Evolutionary conservation across 1,140 invertebrate species (phyloP).

Genomic region (Catajapyx aquilonaris): DNA sequence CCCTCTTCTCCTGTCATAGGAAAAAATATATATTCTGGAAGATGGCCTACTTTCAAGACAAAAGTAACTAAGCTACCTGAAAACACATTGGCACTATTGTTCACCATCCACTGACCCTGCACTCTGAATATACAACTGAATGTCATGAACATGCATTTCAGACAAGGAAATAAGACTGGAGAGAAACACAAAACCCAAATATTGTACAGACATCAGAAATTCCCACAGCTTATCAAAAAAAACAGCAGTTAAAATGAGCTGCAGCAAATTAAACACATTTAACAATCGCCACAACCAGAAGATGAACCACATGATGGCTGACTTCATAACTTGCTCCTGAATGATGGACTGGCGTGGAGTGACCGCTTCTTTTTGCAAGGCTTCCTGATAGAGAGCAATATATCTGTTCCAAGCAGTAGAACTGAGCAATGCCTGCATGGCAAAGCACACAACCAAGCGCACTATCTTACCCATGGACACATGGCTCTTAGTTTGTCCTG

Average conservation of each 20-base stretch:
- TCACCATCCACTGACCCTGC: too few relatives aligned
- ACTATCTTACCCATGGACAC: slow-evolving; percentile 8
- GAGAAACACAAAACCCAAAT: slow-evolving; percentile 3
- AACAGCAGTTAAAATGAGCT: slow-evolving; percentile 20
- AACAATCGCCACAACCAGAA: slow-evolving; percentile 23
- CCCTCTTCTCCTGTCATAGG: too few relatives aligned
- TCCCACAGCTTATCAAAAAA: slow-evolving; percentile 17
- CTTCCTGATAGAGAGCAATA: slow-evolving; percentile 14
- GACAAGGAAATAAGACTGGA: not conserved
- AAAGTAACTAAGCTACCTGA: too few relatives aligned
- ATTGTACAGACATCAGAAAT: slow-evolving; percentile 1
- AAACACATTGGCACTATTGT: too few relatives aligned
- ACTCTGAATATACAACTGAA: not conserved
- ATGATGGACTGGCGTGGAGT: slow-evolving; percentile 5
- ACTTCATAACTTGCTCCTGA: slow-evolving; percentile 18
- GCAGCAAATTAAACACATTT: slow-evolving; percentile 22
- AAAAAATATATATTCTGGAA: too few relatives aligned
- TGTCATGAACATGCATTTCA: slow-evolving; percentile 3
- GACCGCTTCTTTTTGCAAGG: slow-evolving; percentile 12
- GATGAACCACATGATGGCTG: slow-evolving; percentile 19
- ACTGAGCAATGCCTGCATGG: slow-evolving; percentile 13
- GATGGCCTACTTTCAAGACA: too few relatives aligned
- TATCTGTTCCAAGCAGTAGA: slow-evolving; percentile 17
- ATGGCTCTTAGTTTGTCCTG: not conserved
- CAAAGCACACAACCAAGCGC: slow-evolving; percentile 13